Conservation (phyloP, 2,888 invertebrate species). For the Incurvaria masculella region DNA sequence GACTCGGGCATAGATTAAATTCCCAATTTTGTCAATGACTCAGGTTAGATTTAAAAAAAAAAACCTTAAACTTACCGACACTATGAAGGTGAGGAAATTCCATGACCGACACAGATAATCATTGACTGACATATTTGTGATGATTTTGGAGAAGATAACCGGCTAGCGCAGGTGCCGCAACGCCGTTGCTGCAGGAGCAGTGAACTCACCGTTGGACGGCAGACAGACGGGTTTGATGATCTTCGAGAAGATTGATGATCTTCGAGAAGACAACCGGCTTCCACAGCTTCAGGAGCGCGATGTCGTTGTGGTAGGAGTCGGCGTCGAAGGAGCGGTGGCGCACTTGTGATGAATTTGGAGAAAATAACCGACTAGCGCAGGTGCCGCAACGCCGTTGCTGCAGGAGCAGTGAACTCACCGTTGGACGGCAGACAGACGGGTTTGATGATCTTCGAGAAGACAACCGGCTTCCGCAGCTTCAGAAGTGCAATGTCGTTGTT, state of each 20-base stretch:
- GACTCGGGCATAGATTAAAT: no score
- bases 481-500: slow-evolving; percentile 84
- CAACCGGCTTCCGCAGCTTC: slow-evolving; percentile 71
- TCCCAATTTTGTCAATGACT: no score
- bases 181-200: no score
- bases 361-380: no score
- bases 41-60: no score
- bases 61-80: no score
- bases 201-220: slow-evolving; percentile 61
- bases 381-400: no score
- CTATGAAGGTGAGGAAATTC: slow-evolving; percentile 73
- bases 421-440: slow-evolving; percentile 76
- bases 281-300: slow-evolving; percentile 64
- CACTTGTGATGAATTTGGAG: slow-evolving; percentile 29
- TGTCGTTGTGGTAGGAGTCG: slow-evolving; percentile 70
- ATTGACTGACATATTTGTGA: slow-evolving; percentile 32
- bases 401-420: slow-evolving; percentile 43
- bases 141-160: no score
- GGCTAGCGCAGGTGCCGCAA: no score
- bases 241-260: slow-evolving; percentile 66
- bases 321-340: slow-evolving; percentile 69
- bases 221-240: slow-evolving; percentile 76
- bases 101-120: slow-evolving; percentile 69
- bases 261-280: slow-evolving; percentile 76
- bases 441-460: slow-evolving; percentile 69